Conservation (phyloP, 1,140 invertebrate genomes). For the Centruroides vittatus region DNA sequence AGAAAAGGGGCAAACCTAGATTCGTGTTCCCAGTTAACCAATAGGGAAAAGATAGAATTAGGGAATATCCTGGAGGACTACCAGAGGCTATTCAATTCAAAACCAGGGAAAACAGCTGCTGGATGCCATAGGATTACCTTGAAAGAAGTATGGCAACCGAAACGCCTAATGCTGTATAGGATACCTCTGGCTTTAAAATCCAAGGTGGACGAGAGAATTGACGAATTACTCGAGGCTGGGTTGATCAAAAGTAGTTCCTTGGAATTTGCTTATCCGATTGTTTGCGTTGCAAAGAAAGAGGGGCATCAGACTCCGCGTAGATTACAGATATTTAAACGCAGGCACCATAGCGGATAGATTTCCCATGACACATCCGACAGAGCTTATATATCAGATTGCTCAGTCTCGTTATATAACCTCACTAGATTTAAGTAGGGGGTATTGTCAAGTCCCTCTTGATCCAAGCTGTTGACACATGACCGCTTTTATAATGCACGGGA, state of each 20-base stretch:
- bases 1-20: no score
- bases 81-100: no score
- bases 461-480: constrained; percentile 28
- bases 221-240: neutral
- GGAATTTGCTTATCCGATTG: constrained; percentile 21
- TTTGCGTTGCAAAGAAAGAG: constrained; percentile 34
- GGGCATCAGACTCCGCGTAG: constrained; percentile 29
- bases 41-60: no score
- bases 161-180: neutral
- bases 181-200: neutral
- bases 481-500: constrained; percentile 27
- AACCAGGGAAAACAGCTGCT: no score
- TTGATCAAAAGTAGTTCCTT: neutral
- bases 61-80: no score
- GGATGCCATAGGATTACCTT: no score
- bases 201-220: neutral
- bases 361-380: constrained; percentile 33
- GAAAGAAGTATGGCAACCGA: no score
- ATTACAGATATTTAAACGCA: constrained; percentile 34
- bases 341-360: constrained; percentile 31
- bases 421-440: constrained; percentile 34
- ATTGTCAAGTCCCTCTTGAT: constrained; percentile 29
- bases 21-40: no score
- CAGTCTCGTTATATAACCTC: constrained; percentile 28
- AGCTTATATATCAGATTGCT: constrained; percentile 25